Conservation (phyloP, 2,113 vertebrate species). For the Genyomyrus donnyi region DNA sequence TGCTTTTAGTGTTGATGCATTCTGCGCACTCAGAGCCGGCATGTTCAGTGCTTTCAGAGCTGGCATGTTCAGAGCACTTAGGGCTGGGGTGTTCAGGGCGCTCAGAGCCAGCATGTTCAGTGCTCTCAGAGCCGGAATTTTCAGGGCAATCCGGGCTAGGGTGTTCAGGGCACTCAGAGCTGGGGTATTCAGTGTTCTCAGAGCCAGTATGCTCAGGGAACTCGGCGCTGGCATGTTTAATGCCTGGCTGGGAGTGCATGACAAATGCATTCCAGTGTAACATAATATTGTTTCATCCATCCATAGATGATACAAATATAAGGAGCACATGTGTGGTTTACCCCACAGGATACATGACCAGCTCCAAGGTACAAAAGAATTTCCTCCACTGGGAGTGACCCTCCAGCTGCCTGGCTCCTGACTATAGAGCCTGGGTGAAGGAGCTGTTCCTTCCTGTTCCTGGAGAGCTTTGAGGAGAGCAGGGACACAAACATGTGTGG, state of each 20-base stretch:
- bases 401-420: not conserved
- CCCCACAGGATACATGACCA: not conserved
- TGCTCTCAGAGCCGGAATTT: not conserved
- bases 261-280: not conserved
- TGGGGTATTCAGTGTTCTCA: not conserved
- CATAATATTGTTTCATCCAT: not conserved
- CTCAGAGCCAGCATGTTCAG: not conserved
- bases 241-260: not conserved
- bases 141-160: too few relatives aligned
- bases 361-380: not conserved
- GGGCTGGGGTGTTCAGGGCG: not conserved
- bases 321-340: not conserved
- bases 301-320: not conserved
- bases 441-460: not conserved
- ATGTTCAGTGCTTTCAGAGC: not conserved
- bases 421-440: not conserved
- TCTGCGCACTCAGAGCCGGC: not conserved
- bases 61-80: not conserved
- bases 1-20: not conserved
- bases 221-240: not conserved
- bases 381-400: not conserved
- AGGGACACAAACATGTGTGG: not conserved
- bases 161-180: too few relatives aligned
- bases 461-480: not conserved
- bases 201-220: not conserved